Conservation (phyloP, 2,113 vertebrate genomes). For the Catharus minimus region DNA sequence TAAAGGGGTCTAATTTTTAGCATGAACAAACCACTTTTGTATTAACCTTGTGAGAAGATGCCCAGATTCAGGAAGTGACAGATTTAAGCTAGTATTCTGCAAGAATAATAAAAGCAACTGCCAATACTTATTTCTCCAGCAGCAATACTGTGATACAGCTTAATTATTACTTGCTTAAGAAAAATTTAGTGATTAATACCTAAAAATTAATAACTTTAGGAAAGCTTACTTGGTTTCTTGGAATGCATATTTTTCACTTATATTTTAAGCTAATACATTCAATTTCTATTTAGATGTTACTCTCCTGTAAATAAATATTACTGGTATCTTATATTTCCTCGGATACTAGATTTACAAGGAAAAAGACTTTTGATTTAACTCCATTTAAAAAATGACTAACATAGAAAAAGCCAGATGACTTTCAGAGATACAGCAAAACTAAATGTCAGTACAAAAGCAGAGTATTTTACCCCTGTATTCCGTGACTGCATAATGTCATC, state of each 20-base stretch:
- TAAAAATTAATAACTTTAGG: background rate
- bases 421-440: background rate
- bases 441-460: background rate
- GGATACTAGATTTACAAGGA: background rate
- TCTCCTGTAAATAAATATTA: background rate
- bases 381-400: background rate
- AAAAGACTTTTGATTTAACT: background rate
- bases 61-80: background rate
- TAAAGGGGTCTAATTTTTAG: background rate
- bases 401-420: background rate
- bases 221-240: background rate
- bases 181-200: background rate
- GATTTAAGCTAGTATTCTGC: background rate
- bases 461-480: background rate
- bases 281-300: background rate
- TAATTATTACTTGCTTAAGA: background rate
- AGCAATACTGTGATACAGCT: background rate
- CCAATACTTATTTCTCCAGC: background rate
- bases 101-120: background rate
- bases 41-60: background rate
- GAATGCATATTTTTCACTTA: background rate
- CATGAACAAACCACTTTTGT: background rate
- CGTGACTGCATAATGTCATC: background rate
- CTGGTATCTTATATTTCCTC: background rate
- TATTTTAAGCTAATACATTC: background rate